These are phyloP conservation scores for Potamarius usumacintae DNA, from an alignment of 2,113 vertebrate species.

Conservation along the genomic window DNA sequence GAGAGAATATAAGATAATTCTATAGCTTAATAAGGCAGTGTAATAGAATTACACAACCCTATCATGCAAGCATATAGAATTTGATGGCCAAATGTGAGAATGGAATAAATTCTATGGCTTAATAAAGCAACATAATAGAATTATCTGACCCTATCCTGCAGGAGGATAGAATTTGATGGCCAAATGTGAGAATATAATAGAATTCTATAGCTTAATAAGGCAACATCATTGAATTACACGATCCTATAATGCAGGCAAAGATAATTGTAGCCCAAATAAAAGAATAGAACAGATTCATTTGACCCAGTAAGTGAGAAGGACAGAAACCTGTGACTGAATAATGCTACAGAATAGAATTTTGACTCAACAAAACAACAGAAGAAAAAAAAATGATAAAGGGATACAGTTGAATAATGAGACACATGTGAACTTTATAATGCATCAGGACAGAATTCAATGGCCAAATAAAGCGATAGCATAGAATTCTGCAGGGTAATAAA, in stretches of 20 bases:
- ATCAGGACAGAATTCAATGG: background rate
- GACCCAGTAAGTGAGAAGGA: too few species aligned
- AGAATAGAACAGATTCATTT: too few species aligned
- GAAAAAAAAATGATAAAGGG: background rate
- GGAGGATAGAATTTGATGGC: too few species aligned
- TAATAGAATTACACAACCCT: background rate
- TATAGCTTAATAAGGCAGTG: background rate
- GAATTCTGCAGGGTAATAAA: too few species aligned
- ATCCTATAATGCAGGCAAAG: too few species aligned
- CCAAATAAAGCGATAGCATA: too few species aligned
- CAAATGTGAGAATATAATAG: background rate
- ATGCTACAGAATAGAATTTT: background rate
- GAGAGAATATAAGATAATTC: background rate
- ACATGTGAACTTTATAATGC: background rate
- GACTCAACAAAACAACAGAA: background rate
- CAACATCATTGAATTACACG: background rate
- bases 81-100: too few species aligned
- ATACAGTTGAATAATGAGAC: background rate
- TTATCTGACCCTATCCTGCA: too few species aligned
- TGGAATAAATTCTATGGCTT: too few species aligned
- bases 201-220: background rate
- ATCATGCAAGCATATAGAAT: too few species aligned
- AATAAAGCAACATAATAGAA: too few species aligned
- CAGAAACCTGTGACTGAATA: background rate
- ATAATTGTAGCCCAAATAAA: too few species aligned